Percentiles rank a stretch among this genome's conserved stretches.
Evolutionary conservation across 2,888 invertebrate genomes (phyloP).

Genomic region (Tipula confusa): DNA sequence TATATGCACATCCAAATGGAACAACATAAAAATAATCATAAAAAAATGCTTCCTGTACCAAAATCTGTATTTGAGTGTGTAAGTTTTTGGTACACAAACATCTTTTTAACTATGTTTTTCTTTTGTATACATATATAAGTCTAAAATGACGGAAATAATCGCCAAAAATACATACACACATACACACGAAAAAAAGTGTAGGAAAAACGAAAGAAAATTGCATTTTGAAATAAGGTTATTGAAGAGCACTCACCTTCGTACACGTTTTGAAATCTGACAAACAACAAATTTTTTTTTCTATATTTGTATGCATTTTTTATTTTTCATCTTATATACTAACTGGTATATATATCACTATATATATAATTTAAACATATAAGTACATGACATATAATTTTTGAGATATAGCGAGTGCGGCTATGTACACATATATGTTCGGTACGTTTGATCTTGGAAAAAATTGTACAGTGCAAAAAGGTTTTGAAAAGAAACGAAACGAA

Average conservation of each 20-base stretch:
- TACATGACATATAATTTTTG: neutral
- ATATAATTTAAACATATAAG: neutral
- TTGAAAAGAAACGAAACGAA: neutral
- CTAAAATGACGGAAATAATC: neutral
- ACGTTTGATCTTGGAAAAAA: neutral
- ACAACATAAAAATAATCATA: neutral
- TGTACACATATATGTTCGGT: neutral
- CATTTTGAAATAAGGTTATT: constrained; percentile 25
- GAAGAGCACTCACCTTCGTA: constrained; percentile 20
- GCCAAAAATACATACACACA: no score
- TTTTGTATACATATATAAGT: neutral
- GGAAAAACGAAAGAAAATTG: neutral
- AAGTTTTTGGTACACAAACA: neutral
- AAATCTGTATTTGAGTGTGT: no score
- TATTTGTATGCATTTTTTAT: neutral
- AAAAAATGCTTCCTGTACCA: neutral
- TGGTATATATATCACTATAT: neutral
- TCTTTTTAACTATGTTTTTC: neutral
- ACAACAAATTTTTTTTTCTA: constrained; percentile 7
- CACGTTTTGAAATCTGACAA: neutral
- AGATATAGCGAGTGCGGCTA: neutral
- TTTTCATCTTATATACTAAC: neutral
- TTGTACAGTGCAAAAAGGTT: neutral
- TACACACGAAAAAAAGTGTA: neutral
- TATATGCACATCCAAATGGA: neutral